Evolutionary conservation across 2,888 invertebrate species (phyloP).

Genomic region (Phanerotoma sp.): DNA sequence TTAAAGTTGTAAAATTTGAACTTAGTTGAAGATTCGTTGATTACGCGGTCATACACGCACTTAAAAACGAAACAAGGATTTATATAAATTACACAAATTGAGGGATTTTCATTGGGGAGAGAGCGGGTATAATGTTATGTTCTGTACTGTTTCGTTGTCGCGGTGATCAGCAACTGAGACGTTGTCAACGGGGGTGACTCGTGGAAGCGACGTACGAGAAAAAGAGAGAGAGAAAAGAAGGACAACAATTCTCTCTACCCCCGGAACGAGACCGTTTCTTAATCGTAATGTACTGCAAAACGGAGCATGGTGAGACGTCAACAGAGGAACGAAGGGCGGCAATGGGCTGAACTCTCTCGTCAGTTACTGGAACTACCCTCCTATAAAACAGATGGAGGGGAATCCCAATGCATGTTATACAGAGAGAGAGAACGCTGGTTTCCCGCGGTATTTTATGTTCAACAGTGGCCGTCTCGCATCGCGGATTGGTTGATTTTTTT

Average conservation of each 20-base stretch:
- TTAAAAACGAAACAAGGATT: too few relatives aligned
- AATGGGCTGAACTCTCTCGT: conserved; percentile 7
- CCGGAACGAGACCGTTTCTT: conserved; percentile 20
- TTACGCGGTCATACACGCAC: too few relatives aligned
- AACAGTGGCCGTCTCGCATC: conserved; percentile 57
- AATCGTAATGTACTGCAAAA: neutral
- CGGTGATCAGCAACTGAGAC: conserved; percentile 56
- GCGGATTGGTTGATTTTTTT: conserved; percentile 57
- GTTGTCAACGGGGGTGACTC: conserved; percentile 38
- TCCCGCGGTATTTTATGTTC: conserved; percentile 39
- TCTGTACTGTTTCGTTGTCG: conserved; percentile 53
- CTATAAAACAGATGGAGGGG: conserved; percentile 21
- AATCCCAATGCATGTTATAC: conserved; percentile 11
- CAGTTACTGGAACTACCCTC: conserved; percentile 15
- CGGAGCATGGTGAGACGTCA: conserved; percentile 11
- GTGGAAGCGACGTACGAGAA: conserved; percentile 30
- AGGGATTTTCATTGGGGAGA: neutral
- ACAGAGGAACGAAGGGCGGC: conserved; percentile 18
- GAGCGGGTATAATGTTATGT: conserved; percentile 25
- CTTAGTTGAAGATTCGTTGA: too few relatives aligned
- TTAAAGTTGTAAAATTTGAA: neutral
- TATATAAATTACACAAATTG: neutral
- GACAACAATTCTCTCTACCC: too few relatives aligned
- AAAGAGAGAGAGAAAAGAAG: conserved; percentile 18
- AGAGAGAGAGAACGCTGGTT: conserved; percentile 21